phyloP scores from a whole-genome alignment of 2,888 invertebrate species.

The Linnaemya vulpina region DNA sequence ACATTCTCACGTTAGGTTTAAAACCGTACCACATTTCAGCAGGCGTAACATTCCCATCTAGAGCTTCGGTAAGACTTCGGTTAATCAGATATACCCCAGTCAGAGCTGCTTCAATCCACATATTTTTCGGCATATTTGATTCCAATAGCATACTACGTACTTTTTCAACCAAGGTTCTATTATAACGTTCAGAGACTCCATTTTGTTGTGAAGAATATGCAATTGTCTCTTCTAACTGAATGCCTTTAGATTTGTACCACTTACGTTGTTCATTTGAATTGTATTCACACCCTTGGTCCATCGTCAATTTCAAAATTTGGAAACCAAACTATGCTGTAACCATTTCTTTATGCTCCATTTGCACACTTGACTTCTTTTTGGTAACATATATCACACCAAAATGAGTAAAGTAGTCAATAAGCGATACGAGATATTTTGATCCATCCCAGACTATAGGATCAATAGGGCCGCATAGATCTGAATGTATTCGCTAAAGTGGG shows the following conservation, averaged over 20 bases:
- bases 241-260: neutral
- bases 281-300: constrained; percentile 72
- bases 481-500: too few relatives aligned
- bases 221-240: too few relatives aligned
- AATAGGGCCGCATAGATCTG: constrained; percentile 1
- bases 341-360: neutral
- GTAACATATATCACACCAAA: constrained; percentile 23
- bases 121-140: neutral
- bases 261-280: constrained; percentile 60
- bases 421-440: constrained; percentile 50
- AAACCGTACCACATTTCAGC: constrained; percentile 14
- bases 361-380: too few relatives aligned
- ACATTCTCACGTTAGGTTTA: neutral
- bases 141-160: neutral
- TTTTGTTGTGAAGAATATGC: constrained; percentile 1
- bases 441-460: constrained; percentile 44
- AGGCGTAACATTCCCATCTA: neutral
- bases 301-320: constrained; percentile 54
- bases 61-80: neutral
- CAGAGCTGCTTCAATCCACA: neutral
- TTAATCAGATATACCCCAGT: neutral
- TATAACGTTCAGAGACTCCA: neutral
- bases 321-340: constrained; percentile 33
- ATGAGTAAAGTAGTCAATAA: constrained; percentile 51
- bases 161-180: neutral